A percentile compares a stretch with the other conserved stretches of the same genome.
Conservation (phyloP, 2,113 vertebrate species). For the Probosciger aterrimus region DNA sequence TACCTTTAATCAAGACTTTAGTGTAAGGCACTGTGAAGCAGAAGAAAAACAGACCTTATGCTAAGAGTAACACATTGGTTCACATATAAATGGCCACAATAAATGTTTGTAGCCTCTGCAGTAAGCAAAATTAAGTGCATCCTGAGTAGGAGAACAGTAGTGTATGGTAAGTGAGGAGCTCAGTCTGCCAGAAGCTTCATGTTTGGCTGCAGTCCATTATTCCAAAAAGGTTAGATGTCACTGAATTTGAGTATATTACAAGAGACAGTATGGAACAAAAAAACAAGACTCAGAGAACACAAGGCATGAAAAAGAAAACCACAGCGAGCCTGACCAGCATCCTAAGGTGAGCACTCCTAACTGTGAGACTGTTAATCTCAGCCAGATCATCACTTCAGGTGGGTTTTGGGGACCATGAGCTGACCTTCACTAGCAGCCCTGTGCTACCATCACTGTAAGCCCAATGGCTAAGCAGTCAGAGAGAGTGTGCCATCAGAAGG, state of each 20-base stretch:
- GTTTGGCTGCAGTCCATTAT: not conserved
- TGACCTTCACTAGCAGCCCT: not conserved
- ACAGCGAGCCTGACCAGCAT: not conserved
- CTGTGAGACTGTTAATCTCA: not conserved
- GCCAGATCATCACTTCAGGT: not conserved
- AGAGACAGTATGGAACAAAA: not conserved
- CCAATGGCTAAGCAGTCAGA: not conserved
- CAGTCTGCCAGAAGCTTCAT: not conserved
- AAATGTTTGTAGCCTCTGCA: not conserved
- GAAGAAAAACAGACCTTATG: not conserved
- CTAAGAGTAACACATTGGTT: not conserved
- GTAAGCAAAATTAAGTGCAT: not conserved
- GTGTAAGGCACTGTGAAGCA: not conserved
- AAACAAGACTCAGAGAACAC: not conserved
- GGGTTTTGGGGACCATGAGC: not conserved
- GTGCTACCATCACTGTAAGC: not conserved
- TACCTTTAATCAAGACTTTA: not conserved
- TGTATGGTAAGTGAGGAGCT: not conserved
- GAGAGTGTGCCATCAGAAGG: not conserved
- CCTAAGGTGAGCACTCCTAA: not conserved
- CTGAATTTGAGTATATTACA: not conserved
- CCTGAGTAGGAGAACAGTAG: not conserved
- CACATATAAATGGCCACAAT: not conserved
- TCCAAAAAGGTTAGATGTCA: not conserved
- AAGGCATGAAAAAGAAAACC: not conserved